Evolutionary conservation across 2,797 vertebrate species (phyloP).

Genomic region (Betta splendens): DNA sequence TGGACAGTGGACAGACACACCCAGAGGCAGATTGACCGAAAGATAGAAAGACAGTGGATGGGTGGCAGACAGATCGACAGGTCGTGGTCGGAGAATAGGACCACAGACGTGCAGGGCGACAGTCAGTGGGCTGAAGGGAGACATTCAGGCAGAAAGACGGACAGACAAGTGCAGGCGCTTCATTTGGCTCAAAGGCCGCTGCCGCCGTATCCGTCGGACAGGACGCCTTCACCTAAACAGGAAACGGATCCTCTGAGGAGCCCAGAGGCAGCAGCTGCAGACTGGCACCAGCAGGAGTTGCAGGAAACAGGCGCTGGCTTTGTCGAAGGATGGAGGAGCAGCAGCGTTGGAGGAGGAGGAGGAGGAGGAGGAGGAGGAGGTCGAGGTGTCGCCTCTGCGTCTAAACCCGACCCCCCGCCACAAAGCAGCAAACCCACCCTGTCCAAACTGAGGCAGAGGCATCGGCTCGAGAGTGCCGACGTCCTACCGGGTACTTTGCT

Average conservation of each 20-base stretch:
- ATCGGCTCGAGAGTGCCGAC: conserved; percentile 76
- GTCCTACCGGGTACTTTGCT: conserved; percentile 58
- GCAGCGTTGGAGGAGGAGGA: conserved; percentile 43
- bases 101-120: conserved; percentile 58
- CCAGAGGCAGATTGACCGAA: conserved; percentile 76
- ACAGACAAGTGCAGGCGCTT: conserved; percentile 60
- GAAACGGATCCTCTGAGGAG: conserved; percentile 58
- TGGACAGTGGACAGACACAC: conserved; percentile 78
- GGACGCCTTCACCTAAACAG: conserved; percentile 75
- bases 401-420: conserved; percentile 81
- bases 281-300: conserved; percentile 57
- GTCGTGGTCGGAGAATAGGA: conserved; percentile 69
- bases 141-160: conserved; percentile 53
- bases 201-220: conserved; percentile 75
- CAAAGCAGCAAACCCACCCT: conserved; percentile 84
- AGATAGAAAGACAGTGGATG: conserved; percentile 76
- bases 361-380: conserved; percentile 52
- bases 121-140: conserved; percentile 65
- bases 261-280: conserved; percentile 41
- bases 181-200: conserved; percentile 72
- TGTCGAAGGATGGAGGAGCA: conserved; percentile 65
- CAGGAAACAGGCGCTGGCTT: conserved; percentile 53
- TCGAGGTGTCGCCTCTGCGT: conserved; percentile 42
- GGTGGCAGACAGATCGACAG: conserved; percentile 73
- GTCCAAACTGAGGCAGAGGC: conserved; percentile 80